These are phyloP conservation scores for Macrosteles quadrilineatus DNA, from an alignment of 1,140 invertebrate species.

Conservation along the genomic window DNA sequence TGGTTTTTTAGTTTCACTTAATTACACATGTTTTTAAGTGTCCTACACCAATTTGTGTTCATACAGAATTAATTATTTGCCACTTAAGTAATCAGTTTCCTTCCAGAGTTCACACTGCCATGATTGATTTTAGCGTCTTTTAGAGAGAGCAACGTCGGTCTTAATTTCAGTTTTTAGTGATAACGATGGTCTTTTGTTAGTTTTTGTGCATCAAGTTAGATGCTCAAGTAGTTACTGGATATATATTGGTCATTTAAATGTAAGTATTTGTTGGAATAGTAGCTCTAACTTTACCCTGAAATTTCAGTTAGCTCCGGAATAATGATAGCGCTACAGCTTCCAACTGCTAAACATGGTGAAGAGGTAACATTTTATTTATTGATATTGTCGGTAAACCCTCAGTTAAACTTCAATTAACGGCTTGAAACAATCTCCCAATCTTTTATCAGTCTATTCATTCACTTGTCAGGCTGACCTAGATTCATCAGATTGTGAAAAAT, in stretches of 20 bases:
- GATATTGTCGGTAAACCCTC: no score
- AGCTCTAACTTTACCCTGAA: not conserved
- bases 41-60: not conserved
- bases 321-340: not conserved
- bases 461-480: no score
- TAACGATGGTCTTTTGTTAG: not conserved
- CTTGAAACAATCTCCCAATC: not conserved
- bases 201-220: no score
- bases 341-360: constrained; percentile 2
- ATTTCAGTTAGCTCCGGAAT: not conserved
- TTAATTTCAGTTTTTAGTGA: constrained; percentile 12
- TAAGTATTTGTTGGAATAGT: not conserved
- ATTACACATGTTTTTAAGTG: not conserved
- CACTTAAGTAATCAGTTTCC: constrained; percentile 1
- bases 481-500: no score
- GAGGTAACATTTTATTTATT: not conserved
- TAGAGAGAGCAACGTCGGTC: constrained; percentile 1
- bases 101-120: constrained; percentile 23
- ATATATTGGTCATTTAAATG: not conserved
- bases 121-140: constrained; percentile 31
- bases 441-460: not conserved
- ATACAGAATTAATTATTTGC: not conserved
- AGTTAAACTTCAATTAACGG: no score
- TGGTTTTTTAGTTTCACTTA: not conserved
- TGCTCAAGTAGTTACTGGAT: not conserved